A percentile compares a stretch with the other conserved stretches of the same genome.
Conservation (phyloP, 2,888 invertebrate species). For the Patella pellucida region DNA sequence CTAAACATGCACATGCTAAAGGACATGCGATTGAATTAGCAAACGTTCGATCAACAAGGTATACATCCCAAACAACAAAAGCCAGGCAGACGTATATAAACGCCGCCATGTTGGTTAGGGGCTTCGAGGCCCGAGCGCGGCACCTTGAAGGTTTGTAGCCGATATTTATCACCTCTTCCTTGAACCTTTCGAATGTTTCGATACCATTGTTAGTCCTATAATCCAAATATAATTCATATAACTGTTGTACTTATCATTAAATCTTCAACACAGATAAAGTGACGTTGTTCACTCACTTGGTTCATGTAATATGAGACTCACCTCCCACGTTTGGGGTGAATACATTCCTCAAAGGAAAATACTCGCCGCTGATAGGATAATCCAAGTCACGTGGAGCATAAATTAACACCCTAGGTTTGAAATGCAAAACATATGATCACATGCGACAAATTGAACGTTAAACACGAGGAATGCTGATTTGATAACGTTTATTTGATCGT, state of each 20-base stretch:
- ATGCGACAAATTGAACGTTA: no score
- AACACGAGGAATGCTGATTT: no score
- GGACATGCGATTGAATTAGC: slow-evolving; percentile 74
- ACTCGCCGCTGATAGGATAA: slow-evolving; percentile 45
- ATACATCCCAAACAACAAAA: slow-evolving; percentile 57
- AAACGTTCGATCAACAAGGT: slow-evolving; percentile 32
- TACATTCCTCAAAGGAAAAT: slow-evolving; percentile 47
- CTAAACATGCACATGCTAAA: slow-evolving; percentile 80
- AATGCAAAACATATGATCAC: slow-evolving; percentile 30
- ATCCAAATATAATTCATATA: slow-evolving; percentile 15
- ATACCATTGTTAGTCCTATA: slow-evolving; percentile 16
- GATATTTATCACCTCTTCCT: slow-evolving; percentile 16
- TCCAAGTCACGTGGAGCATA: slow-evolving; percentile 45
- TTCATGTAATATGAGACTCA: slow-evolving; percentile 38
- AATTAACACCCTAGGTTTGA: slow-evolving; percentile 49
- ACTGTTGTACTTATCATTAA: background rate
- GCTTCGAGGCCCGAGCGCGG: slow-evolving; percentile 19
- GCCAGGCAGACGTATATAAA: slow-evolving; percentile 59
- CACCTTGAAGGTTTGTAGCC: background rate
- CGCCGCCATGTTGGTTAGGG: slow-evolving; percentile 64
- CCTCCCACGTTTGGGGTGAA: slow-evolving; percentile 49
- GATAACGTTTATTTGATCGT: no score
- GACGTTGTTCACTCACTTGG: background rate
- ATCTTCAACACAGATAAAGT: background rate
- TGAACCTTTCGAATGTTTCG: slow-evolving; percentile 14